Evolutionary conservation across 2,888 invertebrate species (phyloP), one percentile per base, ranked within the genome.

Genomic region (Idaea aversata): DNA sequence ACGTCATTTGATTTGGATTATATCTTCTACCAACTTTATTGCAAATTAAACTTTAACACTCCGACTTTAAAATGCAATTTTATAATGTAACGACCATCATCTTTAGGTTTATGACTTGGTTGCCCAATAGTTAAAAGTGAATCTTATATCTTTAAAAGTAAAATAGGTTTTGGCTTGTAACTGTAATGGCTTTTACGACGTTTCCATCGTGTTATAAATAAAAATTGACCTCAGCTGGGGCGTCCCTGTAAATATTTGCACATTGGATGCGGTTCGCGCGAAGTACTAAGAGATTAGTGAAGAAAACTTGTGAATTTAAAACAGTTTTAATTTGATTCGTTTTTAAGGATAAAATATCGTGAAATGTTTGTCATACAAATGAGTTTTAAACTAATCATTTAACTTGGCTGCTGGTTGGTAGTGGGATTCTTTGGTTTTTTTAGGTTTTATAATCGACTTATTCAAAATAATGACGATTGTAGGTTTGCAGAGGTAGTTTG

Each of bases 201-300:
- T 87, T 88, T 82, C 76, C 57, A 66, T 13, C 61, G 60, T 73
- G 71, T 57, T 66, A 16, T 34, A 64, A 66, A 67, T 78, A 82
- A 85, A 91, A 91, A 91, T 90, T 91, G 91, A 91, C 92, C 91
- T 91, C 89, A 88, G 89, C 83, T 87, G 88, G 84, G 82, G 83
- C 82, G 86, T 83, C 82, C 85, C 85, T 86, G 89, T 87, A 91
- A 91, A 91, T 90, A 88, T 92, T 91, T 90, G 91, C 85, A 80
- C 81, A 85, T 78, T 77, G 82, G 82, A 87, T 85, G 84, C 80
- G 83, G 78, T 82, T 80, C 83, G 83, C 83, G 86, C 79, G 84
- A 87, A 86, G 83, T 83, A 84, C 85, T 83, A 83, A 84, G 80
- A 86, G 88, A 89, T 88, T 88, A 90, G 86, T 71, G 81, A 77